These are phyloP conservation scores for Polia nebulosa DNA, from an alignment of 2,888 invertebrate species.

Conservation along the genomic window DNA sequence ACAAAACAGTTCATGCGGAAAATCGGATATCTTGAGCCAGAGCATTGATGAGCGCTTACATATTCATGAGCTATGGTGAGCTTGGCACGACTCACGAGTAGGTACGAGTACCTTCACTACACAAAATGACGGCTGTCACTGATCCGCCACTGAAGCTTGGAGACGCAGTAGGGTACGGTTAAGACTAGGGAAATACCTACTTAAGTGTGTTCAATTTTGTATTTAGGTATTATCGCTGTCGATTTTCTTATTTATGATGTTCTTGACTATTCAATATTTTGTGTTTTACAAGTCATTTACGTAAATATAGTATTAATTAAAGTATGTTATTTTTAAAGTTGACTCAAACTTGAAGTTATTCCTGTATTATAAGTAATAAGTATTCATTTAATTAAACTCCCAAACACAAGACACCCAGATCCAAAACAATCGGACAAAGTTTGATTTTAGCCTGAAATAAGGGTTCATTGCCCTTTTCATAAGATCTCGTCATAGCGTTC, in stretches of 20 bases:
- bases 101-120: slow-evolving; percentile 74
- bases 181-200: too few relatives aligned
- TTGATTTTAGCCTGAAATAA: too few relatives aligned
- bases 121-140: slow-evolving; percentile 82
- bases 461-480: background rate
- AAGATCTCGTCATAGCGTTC: background rate
- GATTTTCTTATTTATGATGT: too few relatives aligned
- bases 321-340: too few relatives aligned
- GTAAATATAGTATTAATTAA: too few relatives aligned
- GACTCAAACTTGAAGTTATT: too few relatives aligned
- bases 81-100: slow-evolving; percentile 57
- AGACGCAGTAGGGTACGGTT: slow-evolving; percentile 45
- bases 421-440: too few relatives aligned
- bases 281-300: too few relatives aligned
- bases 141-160: slow-evolving; percentile 68
- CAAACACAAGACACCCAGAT: too few relatives aligned
- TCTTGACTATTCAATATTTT: too few relatives aligned
- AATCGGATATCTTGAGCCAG: slow-evolving; percentile 87
- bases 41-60: slow-evolving; percentile 87
- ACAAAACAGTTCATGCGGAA: slow-evolving; percentile 83
- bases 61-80: slow-evolving; percentile 83
- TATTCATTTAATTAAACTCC: too few relatives aligned
- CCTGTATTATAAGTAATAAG: too few relatives aligned
- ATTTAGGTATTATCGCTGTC: background rate
- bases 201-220: background rate